These are phyloP conservation scores for Barnardius zonarius DNA, from an alignment of 2,113 vertebrate genomes.

Conservation along the genomic window DNA sequence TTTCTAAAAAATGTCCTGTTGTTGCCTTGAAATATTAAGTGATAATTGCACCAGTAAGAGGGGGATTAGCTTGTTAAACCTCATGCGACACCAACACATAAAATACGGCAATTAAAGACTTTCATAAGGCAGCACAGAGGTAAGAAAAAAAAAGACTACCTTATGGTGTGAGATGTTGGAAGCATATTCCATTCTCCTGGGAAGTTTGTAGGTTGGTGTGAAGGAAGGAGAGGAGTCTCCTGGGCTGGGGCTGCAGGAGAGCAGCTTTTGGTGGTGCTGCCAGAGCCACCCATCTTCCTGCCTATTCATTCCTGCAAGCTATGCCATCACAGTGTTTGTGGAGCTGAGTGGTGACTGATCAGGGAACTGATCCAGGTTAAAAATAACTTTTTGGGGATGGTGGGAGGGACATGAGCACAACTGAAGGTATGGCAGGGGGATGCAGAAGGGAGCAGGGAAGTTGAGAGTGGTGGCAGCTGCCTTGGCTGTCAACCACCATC, in stretches of 20 bases:
- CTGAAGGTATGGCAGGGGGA: rapidly evolving
- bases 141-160: not conserved
- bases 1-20: conserved; percentile 34
- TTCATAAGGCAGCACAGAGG: not conserved
- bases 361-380: not conserved
- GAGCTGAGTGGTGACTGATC: not conserved
- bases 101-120: not conserved
- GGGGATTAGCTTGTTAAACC: conserved; percentile 21
- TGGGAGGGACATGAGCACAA: not conserved
- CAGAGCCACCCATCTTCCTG: rapidly evolving
- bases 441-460: not conserved
- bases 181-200: not conserved
- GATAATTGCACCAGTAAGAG: not conserved
- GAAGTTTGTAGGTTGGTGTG: not conserved
- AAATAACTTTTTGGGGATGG: not conserved
- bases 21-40: conserved; percentile 46
- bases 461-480: not conserved
- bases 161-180: not conserved
- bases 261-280: not conserved
- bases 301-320: not conserved
- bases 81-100: not conserved
- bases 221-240: not conserved
- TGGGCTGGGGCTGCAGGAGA: not conserved
- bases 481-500: not conserved
- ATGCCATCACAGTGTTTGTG: not conserved